Conservation (phyloP, 2,113 vertebrate genomes). For the Sinocyclocheilus grahami region DNA sequence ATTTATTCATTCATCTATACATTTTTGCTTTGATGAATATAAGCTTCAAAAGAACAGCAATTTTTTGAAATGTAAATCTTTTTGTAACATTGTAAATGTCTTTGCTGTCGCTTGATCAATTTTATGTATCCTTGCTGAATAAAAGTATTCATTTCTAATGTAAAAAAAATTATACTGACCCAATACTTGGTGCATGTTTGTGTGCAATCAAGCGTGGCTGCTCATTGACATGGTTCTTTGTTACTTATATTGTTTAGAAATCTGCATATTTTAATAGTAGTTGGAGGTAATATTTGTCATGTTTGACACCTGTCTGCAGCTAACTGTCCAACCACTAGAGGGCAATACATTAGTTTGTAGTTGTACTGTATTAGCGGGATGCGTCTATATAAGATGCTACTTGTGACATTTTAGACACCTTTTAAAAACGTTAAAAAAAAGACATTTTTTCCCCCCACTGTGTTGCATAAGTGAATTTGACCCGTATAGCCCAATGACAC, state of each 20-base stretch:
- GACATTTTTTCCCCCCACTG: neutral
- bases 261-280: neutral
- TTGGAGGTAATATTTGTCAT: neutral
- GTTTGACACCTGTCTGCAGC: neutral
- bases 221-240: neutral
- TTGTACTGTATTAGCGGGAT: neutral
- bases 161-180: neutral
- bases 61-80: neutral
- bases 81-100: neutral
- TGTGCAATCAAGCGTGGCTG: neutral
- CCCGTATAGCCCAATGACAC: neutral
- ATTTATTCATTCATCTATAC: neutral
- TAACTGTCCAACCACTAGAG: slow-evolving; percentile 26
- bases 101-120: neutral
- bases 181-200: neutral
- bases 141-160: neutral
- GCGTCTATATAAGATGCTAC: neutral
- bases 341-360: neutral
- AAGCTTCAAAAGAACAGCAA: neutral
- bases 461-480: neutral
- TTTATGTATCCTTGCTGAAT: neutral
- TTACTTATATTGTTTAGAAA: neutral
- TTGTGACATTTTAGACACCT: neutral
- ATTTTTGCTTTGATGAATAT: neutral
- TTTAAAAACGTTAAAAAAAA: neutral